phyloP scores from a whole-genome alignment of 2,797 vertebrate species.

The Allobates femoralis region DNA sequence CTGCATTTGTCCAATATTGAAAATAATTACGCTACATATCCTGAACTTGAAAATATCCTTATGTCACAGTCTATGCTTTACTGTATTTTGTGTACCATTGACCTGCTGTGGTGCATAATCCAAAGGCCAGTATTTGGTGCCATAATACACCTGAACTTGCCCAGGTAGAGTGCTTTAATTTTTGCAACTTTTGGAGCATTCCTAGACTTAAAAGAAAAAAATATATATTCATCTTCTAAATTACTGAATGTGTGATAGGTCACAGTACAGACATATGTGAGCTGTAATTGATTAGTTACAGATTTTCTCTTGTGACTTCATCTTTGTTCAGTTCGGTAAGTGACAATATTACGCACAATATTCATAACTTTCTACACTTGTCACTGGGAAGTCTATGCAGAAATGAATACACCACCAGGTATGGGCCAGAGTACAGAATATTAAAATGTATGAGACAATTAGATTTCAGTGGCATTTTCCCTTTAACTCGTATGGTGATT shows the following conservation, averaged over 20 bases:
- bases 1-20: not conserved
- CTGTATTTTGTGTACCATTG: too few species aligned
- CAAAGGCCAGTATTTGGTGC: not conserved
- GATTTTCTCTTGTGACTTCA: not conserved
- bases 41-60: not conserved
- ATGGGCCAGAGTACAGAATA: slow-evolving; percentile 1
- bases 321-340: not conserved
- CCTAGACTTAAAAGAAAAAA: not conserved
- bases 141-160: not conserved
- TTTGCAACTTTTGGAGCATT: not conserved
- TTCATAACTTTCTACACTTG: not conserved
- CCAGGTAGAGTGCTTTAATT: not conserved
- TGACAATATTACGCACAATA: slow-evolving; percentile 7
- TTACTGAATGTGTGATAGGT: not conserved
- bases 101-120: too few species aligned
- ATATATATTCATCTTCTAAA: not conserved
- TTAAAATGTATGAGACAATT: slow-evolving; percentile 28
- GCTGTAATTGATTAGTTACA: not conserved
- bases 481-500: slow-evolving; percentile 41
- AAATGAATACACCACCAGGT: slow-evolving; percentile 3
- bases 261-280: not conserved
- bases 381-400: not conserved
- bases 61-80: not conserved
- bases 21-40: not conserved
- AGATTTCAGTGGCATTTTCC: slow-evolving; percentile 29